Conservation (phyloP, 2,888 invertebrate genomes). For the Eristalis intricaria region DNA sequence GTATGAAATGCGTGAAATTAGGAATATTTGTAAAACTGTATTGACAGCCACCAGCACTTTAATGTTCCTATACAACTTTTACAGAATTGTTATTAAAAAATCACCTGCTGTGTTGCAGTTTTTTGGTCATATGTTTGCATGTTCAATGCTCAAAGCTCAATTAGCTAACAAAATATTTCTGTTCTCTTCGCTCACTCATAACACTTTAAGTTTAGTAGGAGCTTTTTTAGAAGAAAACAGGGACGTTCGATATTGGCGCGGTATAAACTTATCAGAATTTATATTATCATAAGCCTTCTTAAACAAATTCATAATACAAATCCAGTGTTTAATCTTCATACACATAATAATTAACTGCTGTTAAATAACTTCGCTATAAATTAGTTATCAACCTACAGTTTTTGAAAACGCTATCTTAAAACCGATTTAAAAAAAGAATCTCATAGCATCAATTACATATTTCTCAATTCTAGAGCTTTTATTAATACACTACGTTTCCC, state of each 20-base stretch:
- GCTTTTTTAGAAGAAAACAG: constrained; percentile 18
- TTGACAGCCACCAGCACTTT: background rate
- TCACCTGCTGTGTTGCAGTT: constrained; percentile 60
- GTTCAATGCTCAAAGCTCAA: constrained; percentile 46
- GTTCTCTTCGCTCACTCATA: background rate
- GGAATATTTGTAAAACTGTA: background rate
- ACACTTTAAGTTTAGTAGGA: background rate
- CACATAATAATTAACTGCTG: too few species aligned
- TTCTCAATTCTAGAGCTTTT: constrained; percentile 25
- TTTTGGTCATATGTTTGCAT: constrained; percentile 47
- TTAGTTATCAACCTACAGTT: background rate
- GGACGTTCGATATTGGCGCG: constrained; percentile 5
- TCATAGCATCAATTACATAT: background rate
- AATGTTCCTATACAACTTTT: constrained; percentile 39
- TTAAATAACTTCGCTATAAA: too few species aligned
- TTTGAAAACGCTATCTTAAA: background rate
- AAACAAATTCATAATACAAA: too few species aligned
- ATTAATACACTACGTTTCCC: constrained; percentile 29
- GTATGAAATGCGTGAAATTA: background rate
- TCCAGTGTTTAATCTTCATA: too few species aligned
- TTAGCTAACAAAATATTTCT: background rate
- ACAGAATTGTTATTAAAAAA: constrained; percentile 44
- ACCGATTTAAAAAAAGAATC: background rate
- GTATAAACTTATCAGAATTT: background rate
- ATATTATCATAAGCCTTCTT: background rate